Conservation (phyloP, 2,113 vertebrate genomes). For the Catharus minimus region DNA sequence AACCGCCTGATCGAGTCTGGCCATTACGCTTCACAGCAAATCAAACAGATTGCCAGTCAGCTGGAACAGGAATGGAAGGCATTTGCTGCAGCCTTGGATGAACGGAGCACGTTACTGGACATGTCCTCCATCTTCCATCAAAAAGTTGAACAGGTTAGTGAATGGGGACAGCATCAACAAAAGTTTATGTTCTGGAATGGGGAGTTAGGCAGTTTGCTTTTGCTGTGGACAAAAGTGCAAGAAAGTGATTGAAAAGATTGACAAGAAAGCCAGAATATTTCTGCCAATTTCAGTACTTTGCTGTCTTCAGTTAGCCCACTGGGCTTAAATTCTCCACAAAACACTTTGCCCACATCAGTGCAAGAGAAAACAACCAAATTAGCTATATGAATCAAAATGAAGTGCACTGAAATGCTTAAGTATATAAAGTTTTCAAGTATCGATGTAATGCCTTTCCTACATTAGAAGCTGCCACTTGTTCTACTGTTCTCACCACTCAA, state of each 20-base stretch:
- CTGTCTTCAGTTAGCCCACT: neutral
- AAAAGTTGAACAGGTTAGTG: conserved; percentile 93
- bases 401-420: neutral
- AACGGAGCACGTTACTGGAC: conserved; percentile 92
- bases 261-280: neutral
- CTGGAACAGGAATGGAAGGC: conserved; percentile 98
- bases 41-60: conserved; percentile 95
- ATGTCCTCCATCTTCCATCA: conserved; percentile 98
- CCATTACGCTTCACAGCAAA: conserved; percentile 96
- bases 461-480: neutral
- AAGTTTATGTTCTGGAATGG: neutral
- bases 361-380: neutral
- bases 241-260: neutral
- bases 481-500: neutral
- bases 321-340: neutral
- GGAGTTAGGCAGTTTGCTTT: neutral
- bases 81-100: conserved; percentile 94
- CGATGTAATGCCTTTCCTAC: neutral
- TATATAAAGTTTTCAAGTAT: neutral
- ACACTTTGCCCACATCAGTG: neutral
- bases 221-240: neutral
- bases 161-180: neutral
- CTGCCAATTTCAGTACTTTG: neutral
- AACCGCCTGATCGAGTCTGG: conserved; percentile 93
- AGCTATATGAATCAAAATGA: neutral